phyloP scores from a whole-genome alignment of 1,140 invertebrate species.

The Caerostris extrusa region DNA sequence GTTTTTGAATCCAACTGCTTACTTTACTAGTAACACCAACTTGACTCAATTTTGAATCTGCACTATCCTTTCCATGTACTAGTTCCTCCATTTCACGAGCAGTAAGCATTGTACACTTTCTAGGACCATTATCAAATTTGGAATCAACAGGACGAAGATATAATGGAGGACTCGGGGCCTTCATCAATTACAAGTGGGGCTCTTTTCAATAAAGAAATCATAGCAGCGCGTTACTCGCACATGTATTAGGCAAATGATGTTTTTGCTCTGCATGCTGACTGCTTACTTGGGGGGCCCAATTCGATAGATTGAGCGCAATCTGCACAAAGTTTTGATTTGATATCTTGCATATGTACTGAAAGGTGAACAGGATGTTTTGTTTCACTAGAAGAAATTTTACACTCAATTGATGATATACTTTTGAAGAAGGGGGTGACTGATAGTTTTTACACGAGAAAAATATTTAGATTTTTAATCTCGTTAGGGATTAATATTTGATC shows the following conservation, averaged over 20 bases:
- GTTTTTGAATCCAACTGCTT: conserved; percentile 70
- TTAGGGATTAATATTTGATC: not conserved
- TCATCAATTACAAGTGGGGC: conserved; percentile 2
- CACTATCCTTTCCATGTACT: conserved; percentile 49
- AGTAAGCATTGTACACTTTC: conserved; percentile 62
- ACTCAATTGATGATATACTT: conserved; percentile 17
- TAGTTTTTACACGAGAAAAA: not conserved
- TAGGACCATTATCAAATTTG: not conserved
- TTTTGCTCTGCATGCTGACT: conserved; percentile 37
- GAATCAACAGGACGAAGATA: not conserved
- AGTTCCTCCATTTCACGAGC: conserved; percentile 73
- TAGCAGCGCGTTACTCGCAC: not conserved
- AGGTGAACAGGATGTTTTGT: not conserved
- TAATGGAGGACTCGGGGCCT: not conserved
- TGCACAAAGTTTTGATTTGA: conserved; percentile 66
- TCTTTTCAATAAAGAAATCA: conserved; percentile 26
- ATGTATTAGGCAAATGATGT: not conserved
- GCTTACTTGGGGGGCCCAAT: conserved; percentile 47
- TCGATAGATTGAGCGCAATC: conserved; percentile 53
- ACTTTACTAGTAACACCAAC: conserved; percentile 58
- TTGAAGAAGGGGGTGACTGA: not conserved
- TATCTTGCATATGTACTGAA: conserved; percentile 26
- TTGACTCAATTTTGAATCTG: conserved; percentile 34
- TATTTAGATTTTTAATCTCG: not conserved
- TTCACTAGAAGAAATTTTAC: conserved; percentile 14